Evolutionary conservation across 2,797 vertebrate genomes (phyloP), one percentile per base, ranked within the genome.

Genomic region (Sebastes hubbsi): DNA sequence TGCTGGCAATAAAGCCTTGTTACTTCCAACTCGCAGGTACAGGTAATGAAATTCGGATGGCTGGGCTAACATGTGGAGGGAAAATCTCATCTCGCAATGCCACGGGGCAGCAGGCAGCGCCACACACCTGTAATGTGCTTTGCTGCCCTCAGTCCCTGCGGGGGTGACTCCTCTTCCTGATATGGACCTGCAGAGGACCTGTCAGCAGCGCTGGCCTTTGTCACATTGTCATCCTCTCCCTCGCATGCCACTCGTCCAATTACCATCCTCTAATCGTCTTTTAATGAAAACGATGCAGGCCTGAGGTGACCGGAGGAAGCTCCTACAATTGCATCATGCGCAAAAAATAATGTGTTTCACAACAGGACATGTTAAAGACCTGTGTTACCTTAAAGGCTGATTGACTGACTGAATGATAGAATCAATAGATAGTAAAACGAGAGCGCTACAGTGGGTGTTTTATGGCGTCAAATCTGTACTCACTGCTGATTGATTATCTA

Each of bases 21-120:
- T 91, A 89, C 83, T 74, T 86, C 80, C 82, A 84, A 81, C 86
- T 89, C 24, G 18, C 83, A 88, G 85, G 65, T 85, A 73, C 67
- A 80, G 62, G 81, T 89, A 91, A 92, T 92, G 78, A 84, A 85
- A 94, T 89, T 83, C 46, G 52, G 60, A 60, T 52, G 58, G 75
- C 73, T 25, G 52, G 66, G 77, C 30, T 71, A 61, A 88, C 90
- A 75, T n/a, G 52, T 54, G 69, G 78, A 82, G 55, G 54, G 72
- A 71, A 88, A 92, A 91, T 87, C 85, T 92, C 76, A 92, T 93
- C 89, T 85, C 5, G 4, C 70, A 59, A 79, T 75, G 84, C 92
- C 86, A 77, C 22, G 0, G 88, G 90, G 85, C 73, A 38, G 68
- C 7, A 3, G 90, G 85, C 73, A 38, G 68, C 7, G 4, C 32